Conservation (phyloP, 2,888 invertebrate genomes). For the Epiblema foenella region DNA sequence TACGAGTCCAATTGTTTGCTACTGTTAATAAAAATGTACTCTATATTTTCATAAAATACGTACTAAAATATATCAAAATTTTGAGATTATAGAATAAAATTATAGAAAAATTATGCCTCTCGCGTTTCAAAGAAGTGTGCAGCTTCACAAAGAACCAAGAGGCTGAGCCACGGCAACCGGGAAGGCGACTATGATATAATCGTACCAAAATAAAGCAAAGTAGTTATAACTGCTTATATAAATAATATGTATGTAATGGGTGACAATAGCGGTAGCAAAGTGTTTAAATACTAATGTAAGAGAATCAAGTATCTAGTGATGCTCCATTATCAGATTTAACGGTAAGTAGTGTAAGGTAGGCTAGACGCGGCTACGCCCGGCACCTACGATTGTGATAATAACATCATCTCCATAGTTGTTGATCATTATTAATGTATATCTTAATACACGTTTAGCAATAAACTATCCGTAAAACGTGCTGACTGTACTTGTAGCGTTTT, state of each 20-base stretch:
- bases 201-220: conserved; percentile 8
- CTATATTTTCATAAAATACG: conserved; percentile 42
- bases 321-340: conserved; percentile 26
- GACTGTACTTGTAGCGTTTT: conserved; percentile 24
- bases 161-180: neutral
- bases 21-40: conserved; percentile 36
- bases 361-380: conserved; percentile 25
- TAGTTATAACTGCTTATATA: conserved; percentile 19
- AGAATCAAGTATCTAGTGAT: conserved; percentile 18
- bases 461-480: conserved; percentile 29
- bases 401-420: conserved; percentile 51
- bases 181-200: conserved; percentile 12
- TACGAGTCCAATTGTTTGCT: conserved; percentile 43
- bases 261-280: conserved; percentile 40
- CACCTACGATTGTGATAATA: conserved; percentile 49
- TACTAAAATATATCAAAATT: conserved; percentile 39
- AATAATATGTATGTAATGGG: conserved; percentile 30
- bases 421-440: conserved; percentile 45
- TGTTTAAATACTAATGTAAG: conserved; percentile 31
- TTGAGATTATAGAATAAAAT: conserved; percentile 28
- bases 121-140: conserved; percentile 23
- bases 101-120: conserved; percentile 17
- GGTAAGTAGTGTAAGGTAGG: conserved; percentile 20
- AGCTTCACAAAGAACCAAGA: conserved; percentile 35
- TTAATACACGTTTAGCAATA: conserved; percentile 38